Base-by-base conservation (phyloP, 2,797 vertebrate species). In the Moxostoma hubbsi region DNA sequence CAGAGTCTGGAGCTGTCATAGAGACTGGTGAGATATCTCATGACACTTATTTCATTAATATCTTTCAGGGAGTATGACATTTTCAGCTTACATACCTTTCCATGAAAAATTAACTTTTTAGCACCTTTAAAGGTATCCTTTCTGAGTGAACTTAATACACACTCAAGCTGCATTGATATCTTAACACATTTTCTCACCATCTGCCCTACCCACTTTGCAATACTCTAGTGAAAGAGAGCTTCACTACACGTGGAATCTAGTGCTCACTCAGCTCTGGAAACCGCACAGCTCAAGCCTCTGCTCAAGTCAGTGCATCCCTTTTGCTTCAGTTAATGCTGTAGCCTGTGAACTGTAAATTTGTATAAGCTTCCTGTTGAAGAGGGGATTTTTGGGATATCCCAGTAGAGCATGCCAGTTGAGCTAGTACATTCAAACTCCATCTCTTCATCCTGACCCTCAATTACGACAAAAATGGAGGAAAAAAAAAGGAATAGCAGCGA, bases 301-400 rank as follows among this genome's bases (percentile, higher is more conserved):
- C 4, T 58, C 9, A 46, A 75, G 43, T 43, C 4, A 12, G 6
- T 5, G 10, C 73, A 75, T 46, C 43, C 5, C 73, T 65, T 76
- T 45, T 8, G 46, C 46, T 59, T 61, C 47, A 8, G 10, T 10
- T 59, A 61, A 73, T 47, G 15, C 75, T 43, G 55, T 51, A 13
- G 65, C 54, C 55, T 43, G 46, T 63, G 45, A 51, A 68, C 63
- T 36, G 55, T 77, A 46, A 77, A 69, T 58, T 54, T n/a, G 15
- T 24, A 2, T 12, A 67, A 50, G 45, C 53, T 15, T 51, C n/a
- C 36, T 61, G 55, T 72, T 55, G 46, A 74, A 15, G 63, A 43
- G n/a, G 65, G 75, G 18, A 6, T 50, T 57, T 66, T 66, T 46
- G 43, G 54, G 43, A 71, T 58, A 18, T 58, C 43, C 74, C 63